Evolutionary conservation across 2,113 vertebrate genomes (phyloP), one percentile per base, ranked within the genome.

Genomic region (Synodontis membranacea): DNA sequence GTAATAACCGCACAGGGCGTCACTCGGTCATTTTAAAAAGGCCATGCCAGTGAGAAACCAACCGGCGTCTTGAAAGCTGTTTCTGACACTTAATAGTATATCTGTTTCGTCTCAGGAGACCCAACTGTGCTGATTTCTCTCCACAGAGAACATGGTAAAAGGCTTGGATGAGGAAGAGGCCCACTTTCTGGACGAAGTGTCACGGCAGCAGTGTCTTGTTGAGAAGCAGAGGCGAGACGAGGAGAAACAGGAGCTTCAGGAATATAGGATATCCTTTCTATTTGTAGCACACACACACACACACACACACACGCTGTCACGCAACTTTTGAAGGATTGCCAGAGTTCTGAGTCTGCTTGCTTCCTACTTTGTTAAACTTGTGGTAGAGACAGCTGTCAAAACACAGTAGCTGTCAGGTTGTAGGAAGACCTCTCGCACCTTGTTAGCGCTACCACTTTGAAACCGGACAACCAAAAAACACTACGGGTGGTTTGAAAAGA

Each of bases 241-340:
- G 89, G 98, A 99, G 76, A 93, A 95, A 90, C 95, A 96, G 88
- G 97, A 99, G 84, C 92, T 99, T 75, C 94, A 96, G 12, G 98
- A 99, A 88, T 99, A 98, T 93, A 96, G 97, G 95, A 99, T 99
- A 99, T 99, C 98, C 97, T 98, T 97, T 96, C 58, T 80, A 28
- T 25, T 80, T 62, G 37, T 37, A n/a, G 44, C 21, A 25, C 44
- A 11, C 44, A 39, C 79, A 19, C 80, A 76, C 44, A 48, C 37
- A 23, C n/a, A 15, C n/a, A 56, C 79, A 21, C 78, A 80, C 54
- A 54, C 37, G 72, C 80, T 50, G 34, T 50, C 44, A 39, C 4
- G 7, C 28, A 62, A 64, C 48, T 50, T 81, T 37, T 42, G 37
- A 84, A 46, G 52, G 42, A 5, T n/a, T 84, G 75, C 60, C 64